Evolutionary conservation across 2,113 vertebrate genomes (phyloP), one percentile per base, ranked within the genome.

Genomic region (Benitochromis conjunctus): DNA sequence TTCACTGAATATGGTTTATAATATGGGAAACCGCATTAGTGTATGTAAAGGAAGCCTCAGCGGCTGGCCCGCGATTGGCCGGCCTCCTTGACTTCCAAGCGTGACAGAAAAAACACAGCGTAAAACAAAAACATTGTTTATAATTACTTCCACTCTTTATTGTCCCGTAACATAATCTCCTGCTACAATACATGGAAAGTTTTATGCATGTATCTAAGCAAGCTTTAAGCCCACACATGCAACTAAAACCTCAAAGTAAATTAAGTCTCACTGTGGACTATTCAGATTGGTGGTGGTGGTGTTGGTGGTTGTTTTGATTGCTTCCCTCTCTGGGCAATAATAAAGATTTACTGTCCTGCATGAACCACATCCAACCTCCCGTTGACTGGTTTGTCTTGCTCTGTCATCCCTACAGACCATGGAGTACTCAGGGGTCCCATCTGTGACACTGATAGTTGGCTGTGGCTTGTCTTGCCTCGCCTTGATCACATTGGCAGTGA

Each of bases 381-480:
- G 91, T 91, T 90, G 85, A 93, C 92, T 88, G 81, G 41, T 81
- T 69, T 14, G 80, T 96, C 90, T 95, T 82, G 58, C 88, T 88
- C 80, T 76, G 84, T 97, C 91, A 95, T 92, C 95, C 93, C 94
- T 95, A 88, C 97, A 99, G 99, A 97, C 96, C 96, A 99, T 99
- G 99, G 97, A 98, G 95, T 98, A 98, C 96, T 97, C 98, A 96
- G 98, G 98, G 93, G 96, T 98, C 94, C 98, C 98, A 92, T 99
- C 98, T 95, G 98, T 99, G 95, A 99, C 99, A 91, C 95, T 99
- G 94, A 99, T 99, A 95, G 97, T 99, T 92, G 99, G 99, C 96
- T 99, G 99, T 94, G 99, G 99, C 94, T 97, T 99, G 89, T 99
- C 99, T 71, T 99, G 99, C 91, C 96, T 99, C 91, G 97, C 99